Conservation (phyloP, 2,113 vertebrate species). For the Marcusenius ussheri region DNA sequence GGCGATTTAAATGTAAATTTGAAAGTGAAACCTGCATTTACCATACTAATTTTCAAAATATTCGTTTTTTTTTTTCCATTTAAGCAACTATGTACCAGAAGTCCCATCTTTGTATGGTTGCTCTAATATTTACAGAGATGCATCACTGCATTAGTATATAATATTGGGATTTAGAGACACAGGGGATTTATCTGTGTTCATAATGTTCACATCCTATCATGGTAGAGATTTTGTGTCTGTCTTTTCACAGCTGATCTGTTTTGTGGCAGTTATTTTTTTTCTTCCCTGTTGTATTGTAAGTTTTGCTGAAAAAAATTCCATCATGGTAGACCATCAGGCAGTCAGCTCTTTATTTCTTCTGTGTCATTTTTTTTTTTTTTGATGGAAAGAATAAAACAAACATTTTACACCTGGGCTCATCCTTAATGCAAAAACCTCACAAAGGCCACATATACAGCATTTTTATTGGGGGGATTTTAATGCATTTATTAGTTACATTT, state of each 20-base stretch:
- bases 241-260: not conserved
- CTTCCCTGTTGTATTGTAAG: not conserved
- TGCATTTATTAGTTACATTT: constrained; percentile 53
- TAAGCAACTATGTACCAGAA: not conserved
- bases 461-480: constrained; percentile 9
- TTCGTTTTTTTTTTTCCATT: not conserved
- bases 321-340: not conserved
- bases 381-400: not conserved
- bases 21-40: not conserved
- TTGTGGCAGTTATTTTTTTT: not conserved
- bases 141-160: not conserved
- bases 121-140: not conserved
- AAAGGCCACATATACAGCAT: not conserved
- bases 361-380: not conserved
- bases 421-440: not conserved
- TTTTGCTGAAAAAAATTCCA: constrained; percentile 9
- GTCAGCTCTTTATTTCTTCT: not conserved
- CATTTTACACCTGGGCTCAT: not conserved
- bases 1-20: not conserved
- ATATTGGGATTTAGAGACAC: not conserved
- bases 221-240: not conserved
- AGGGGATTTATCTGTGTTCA: not conserved
- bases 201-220: not conserved
- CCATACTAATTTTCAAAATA: not conserved
- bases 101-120: not conserved